Evolutionary conservation across 1,140 invertebrate species (phyloP).

Genomic region (Magallana ariakensis): DNA sequence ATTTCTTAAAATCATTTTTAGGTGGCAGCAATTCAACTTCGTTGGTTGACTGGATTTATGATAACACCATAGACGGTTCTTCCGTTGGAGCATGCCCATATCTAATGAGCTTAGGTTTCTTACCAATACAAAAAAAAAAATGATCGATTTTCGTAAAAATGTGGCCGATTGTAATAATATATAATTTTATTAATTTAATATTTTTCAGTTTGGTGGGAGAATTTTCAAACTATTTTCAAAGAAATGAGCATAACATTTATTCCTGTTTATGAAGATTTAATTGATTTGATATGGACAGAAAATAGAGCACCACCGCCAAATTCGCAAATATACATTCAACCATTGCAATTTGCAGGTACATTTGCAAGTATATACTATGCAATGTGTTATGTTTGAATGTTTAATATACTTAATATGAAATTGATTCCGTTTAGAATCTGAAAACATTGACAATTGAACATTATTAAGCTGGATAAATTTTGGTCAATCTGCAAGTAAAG

Average conservation of each 20-base stretch:
- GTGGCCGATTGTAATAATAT: too few relatives aligned
- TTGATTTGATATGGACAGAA: conserved; percentile 3
- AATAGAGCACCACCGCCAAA: neutral
- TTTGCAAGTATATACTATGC: neutral
- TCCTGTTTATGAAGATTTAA: neutral
- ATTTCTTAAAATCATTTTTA: neutral
- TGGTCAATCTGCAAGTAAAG: too few relatives aligned
- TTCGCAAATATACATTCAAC: neutral
- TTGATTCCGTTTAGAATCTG: neutral
- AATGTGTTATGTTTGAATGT: neutral
- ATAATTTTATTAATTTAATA: neutral
- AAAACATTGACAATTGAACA: too few relatives aligned
- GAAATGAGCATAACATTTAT: neutral
- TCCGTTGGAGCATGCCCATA: conserved; percentile 8
- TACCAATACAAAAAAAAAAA: neutral
- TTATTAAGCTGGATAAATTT: too few relatives aligned
- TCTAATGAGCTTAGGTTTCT: neutral
- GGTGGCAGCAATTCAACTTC: neutral
- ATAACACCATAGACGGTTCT: neutral
- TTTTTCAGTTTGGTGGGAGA: conserved; percentile 11
- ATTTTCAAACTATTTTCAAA: neutral
- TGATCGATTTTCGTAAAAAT: neutral
- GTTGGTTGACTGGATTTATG: neutral
- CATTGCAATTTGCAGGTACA: conserved; percentile 4
- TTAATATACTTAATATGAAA: neutral